Evolutionary conservation across 2,797 vertebrate species (phyloP).

Genomic region (Psittacula echo): DNA sequence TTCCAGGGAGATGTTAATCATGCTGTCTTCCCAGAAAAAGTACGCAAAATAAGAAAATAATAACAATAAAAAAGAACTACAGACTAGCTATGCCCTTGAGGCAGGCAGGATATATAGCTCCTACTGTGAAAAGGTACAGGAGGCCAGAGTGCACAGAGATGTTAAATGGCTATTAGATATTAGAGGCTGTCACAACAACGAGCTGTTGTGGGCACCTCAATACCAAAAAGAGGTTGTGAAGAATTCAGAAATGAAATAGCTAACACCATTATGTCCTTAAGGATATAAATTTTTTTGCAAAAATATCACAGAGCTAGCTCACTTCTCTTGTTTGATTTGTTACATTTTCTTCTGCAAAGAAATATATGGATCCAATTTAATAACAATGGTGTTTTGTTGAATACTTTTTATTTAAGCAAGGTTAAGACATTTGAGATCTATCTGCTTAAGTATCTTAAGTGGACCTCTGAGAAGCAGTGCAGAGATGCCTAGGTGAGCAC

Average conservation of each 20-base stretch:
- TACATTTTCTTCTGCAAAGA: not conserved
- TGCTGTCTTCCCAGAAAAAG: conserved; percentile 2
- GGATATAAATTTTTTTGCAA: not conserved
- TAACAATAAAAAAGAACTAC: not conserved
- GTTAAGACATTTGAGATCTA: not conserved
- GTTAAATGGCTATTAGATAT: conserved; percentile 6
- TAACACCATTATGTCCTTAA: not conserved
- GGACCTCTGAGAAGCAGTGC: not conserved
- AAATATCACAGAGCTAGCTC: not conserved
- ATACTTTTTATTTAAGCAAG: not conserved
- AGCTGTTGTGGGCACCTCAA: not conserved
- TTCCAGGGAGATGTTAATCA: not conserved
- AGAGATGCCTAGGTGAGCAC: not conserved
- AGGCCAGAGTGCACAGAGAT: not conserved
- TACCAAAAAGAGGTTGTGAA: not conserved
- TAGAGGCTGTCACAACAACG: not conserved
- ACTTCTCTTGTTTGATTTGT: not conserved
- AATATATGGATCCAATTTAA: not conserved
- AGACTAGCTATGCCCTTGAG: not conserved
- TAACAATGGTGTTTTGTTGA: not conserved
- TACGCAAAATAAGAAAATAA: not conserved
- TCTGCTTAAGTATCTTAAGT: not conserved
- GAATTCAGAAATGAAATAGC: conserved; percentile 9
- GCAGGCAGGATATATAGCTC: not conserved
- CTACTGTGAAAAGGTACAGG: not conserved